Evolutionary conservation across 2,797 vertebrate genomes (phyloP).

Genomic region (Centroberyx gerrardi): DNA sequence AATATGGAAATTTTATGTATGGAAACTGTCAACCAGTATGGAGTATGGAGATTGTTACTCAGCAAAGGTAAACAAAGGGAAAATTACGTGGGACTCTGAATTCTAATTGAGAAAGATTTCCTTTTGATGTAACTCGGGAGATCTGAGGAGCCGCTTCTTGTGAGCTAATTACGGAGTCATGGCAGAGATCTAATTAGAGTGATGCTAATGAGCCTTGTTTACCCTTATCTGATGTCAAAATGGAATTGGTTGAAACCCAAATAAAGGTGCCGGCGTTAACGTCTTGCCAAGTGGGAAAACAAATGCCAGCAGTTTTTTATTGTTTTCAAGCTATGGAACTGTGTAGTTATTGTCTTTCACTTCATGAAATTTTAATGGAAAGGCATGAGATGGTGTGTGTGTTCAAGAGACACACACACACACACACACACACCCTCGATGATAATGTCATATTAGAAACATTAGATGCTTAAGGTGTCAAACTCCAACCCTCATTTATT

Average conservation of each 20-base stretch:
- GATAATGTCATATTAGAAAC: background rate
- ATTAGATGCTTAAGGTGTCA: background rate
- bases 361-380: background rate
- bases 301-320: conserved; percentile 49
- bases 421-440: background rate
- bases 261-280: conserved; percentile 65
- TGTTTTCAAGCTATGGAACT: conserved; percentile 42
- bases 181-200: conserved; percentile 83
- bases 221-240: conserved; percentile 81
- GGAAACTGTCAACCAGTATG: conserved; percentile 61
- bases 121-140: conserved; percentile 86
- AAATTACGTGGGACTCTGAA: conserved; percentile 71
- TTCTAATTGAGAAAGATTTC: conserved; percentile 82
- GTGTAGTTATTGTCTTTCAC: conserved; percentile 15
- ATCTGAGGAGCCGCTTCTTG: conserved; percentile 75
- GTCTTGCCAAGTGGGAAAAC: conserved; percentile 37
- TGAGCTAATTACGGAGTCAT: conserved; percentile 82
- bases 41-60: conserved; percentile 44
- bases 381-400: background rate
- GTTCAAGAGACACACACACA: background rate
- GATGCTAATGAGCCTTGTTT: conserved; percentile 87
- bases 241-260: conserved; percentile 72
- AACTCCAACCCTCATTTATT: conserved; percentile 1
- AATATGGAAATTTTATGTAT: conserved; percentile 64
- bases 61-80: conserved; percentile 82